These are phyloP conservation scores for Odontomachus brunneus DNA, from an alignment of 1,140 invertebrate genomes.

Conservation along the genomic window DNA sequence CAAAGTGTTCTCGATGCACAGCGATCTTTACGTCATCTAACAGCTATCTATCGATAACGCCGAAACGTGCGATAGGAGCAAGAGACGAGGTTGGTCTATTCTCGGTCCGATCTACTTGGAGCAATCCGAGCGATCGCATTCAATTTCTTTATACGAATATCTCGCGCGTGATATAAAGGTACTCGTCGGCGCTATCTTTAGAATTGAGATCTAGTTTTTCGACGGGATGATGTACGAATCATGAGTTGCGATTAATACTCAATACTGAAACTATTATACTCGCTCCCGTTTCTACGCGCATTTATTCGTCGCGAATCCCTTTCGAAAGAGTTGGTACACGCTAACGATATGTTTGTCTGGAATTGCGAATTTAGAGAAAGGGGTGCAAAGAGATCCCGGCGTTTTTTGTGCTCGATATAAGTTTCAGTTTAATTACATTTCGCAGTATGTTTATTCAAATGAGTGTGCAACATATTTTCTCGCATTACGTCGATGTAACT, in stretches of 20 bases:
- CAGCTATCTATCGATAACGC: too few species aligned
- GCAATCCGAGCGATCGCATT: not conserved
- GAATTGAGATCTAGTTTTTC: not conserved
- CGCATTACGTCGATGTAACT: not conserved
- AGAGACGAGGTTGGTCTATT: not conserved
- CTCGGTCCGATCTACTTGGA: constrained; percentile 9
- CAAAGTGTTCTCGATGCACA: not conserved
- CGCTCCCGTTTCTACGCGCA: not conserved
- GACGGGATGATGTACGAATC: too few species aligned
- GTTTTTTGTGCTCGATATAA: constrained; percentile 13
- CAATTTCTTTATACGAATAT: not conserved
- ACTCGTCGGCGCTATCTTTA: not conserved
- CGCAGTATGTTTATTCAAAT: constrained; percentile 25
- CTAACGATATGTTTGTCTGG: not conserved
- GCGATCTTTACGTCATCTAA: not conserved
- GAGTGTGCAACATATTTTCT: constrained; percentile 26
- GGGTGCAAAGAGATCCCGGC: not conserved
- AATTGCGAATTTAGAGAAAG: not conserved
- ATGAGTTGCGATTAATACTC: too few species aligned
- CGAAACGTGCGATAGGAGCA: not conserved
- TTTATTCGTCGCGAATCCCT: not conserved
- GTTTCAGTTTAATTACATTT: constrained; percentile 45
- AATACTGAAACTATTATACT: too few species aligned
- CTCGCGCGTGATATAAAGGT: not conserved
- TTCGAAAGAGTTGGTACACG: too few species aligned